These are phyloP conservation scores for Muscicapa adusta DNA, from an alignment of 2,113 vertebrate species.

Conservation along the genomic window DNA sequence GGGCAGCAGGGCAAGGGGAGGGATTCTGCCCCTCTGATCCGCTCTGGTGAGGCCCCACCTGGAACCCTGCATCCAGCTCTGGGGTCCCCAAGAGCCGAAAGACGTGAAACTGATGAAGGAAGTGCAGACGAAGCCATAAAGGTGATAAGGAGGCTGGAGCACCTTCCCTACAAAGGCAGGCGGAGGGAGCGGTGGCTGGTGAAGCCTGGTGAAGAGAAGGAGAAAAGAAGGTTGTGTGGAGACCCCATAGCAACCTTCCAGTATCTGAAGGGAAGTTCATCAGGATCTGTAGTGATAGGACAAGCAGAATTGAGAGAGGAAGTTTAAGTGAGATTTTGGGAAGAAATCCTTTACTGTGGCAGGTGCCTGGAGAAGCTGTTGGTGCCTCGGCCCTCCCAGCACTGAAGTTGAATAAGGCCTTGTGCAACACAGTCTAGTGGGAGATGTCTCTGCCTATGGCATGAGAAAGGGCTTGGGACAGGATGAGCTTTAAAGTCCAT, in stretches of 20 bases:
- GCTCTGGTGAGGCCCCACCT: no score
- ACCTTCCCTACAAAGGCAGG: no score
- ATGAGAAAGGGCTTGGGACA: background rate
- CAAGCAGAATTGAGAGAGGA: no score
- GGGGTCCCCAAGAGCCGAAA: no score
- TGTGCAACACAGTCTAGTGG: background rate
- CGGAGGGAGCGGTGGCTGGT: background rate
- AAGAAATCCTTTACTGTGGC: background rate
- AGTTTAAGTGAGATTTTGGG: background rate
- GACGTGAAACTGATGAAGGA: background rate
- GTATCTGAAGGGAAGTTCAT: background rate
- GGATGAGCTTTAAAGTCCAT: background rate
- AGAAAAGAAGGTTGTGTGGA: background rate
- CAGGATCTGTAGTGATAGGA: no score
- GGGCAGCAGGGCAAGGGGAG: background rate
- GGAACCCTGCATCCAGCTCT: background rate
- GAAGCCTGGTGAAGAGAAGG: background rate
- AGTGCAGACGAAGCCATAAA: no score
- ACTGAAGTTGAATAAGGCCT: background rate
- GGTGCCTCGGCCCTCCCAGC: rapidly evolving
- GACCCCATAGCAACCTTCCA: no score
- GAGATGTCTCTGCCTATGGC: background rate
- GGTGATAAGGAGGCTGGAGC: background rate
- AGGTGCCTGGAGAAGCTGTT: background rate
- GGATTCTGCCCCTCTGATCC: background rate